Conservation (phyloP, 2,113 vertebrate genomes). For the Pelecanoides urinatrix region DNA sequence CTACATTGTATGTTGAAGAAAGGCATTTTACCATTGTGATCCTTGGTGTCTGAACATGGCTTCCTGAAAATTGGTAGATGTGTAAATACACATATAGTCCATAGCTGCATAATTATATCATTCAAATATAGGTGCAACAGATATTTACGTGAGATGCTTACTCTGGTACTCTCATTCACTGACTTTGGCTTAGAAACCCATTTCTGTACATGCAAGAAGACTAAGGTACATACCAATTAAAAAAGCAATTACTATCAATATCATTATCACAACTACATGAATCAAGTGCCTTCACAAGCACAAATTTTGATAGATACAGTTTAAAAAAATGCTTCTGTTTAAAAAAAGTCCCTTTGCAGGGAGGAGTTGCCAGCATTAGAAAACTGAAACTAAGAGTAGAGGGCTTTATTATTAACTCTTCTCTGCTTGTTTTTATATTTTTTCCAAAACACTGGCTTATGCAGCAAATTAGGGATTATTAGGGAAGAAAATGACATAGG, state of each 20-base stretch:
- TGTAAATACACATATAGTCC: not conserved
- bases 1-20: not conserved
- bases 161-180: not conserved
- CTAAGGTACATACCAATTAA: not conserved
- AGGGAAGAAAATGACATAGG: not conserved
- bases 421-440: not conserved
- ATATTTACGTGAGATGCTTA: not conserved
- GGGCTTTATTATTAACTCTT: not conserved
- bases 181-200: not conserved
- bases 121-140: not conserved
- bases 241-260: not conserved
- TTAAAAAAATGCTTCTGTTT: not conserved
- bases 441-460: not conserved
- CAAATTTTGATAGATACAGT: not conserved
- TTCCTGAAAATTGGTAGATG: not conserved
- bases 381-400: not conserved
- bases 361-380: not conserved
- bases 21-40: not conserved
- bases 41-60: not conserved
- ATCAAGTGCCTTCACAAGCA: not conserved
- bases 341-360: not conserved
- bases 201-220: not conserved
- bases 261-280: not conserved
- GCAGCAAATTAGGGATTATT: not conserved
- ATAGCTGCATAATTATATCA: not conserved